These are phyloP conservation scores for Metridium senile DNA, from an alignment of 92 coral and sea anemone species.

Conservation along the genomic window DNA sequence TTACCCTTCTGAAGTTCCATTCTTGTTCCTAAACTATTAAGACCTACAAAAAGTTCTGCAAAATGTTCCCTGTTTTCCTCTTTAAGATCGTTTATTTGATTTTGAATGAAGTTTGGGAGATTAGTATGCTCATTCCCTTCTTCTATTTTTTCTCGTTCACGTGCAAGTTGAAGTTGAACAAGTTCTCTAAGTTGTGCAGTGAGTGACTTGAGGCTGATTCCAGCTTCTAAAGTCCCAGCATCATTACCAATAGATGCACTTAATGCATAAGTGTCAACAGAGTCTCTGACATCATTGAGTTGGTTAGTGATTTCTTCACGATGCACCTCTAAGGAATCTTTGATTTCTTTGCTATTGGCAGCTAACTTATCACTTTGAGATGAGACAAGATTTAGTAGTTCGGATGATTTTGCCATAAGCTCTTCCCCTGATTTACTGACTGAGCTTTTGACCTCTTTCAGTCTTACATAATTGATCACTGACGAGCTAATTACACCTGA, in stretches of 20 bases:
- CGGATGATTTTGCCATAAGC: constrained; percentile 68
- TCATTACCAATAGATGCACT: constrained; percentile 51
- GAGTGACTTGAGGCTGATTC: constrained; percentile 36
- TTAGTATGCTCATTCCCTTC: constrained; percentile 12
- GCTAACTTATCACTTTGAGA: constrained; percentile 48
- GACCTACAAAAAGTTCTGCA: constrained; percentile 14
- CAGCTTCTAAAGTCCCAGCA: constrained; percentile 35
- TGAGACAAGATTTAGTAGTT: constrained; percentile 54
- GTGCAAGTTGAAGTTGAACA: constrained; percentile 34
- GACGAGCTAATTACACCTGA: constrained; percentile 90
- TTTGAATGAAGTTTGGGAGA: constrained; percentile 2
- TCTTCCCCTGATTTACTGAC: constrained; percentile 72
- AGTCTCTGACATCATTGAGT: constrained; percentile 56
- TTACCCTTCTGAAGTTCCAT: constrained; percentile 1
- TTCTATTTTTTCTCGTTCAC: constrained; percentile 26
- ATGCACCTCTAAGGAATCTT: constrained; percentile 46
- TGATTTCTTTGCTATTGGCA: constrained; percentile 34
- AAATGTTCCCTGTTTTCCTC: constrained; percentile 23
- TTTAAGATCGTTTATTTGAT: constrained; percentile 9
- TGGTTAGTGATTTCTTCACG: constrained; percentile 50
- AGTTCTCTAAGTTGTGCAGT: constrained; percentile 44
- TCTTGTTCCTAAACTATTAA: constrained; percentile 9
- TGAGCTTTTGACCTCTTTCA: constrained; percentile 86
- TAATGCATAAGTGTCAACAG: constrained; percentile 59
- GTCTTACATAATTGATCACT: constrained; percentile 74